phyloP scores from a whole-genome alignment of 2,113 vertebrate species.

The Microtus oregoni region DNA sequence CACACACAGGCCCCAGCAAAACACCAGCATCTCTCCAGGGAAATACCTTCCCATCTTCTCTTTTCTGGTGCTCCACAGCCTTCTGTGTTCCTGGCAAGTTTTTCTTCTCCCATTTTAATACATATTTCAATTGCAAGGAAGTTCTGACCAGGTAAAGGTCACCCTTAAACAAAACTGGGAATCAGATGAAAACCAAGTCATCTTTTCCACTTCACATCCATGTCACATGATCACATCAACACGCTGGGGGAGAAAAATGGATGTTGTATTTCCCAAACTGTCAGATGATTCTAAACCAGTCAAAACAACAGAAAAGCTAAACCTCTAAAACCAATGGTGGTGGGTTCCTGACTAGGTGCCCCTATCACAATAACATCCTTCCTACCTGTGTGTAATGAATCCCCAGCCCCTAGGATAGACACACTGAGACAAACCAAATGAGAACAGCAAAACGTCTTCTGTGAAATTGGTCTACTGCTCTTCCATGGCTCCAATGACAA shows the following conservation, averaged over 20 bases:
- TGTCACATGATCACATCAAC: conserved; percentile 57
- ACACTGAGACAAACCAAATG: neutral
- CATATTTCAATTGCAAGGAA: neutral
- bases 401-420: neutral
- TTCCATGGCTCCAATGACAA: neutral
- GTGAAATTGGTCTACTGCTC: neutral
- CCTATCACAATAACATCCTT: neutral
- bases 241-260: neutral
- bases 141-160: conserved; percentile 33
- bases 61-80: neutral
- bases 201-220: conserved; percentile 14
- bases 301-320: conserved; percentile 2
- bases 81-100: neutral
- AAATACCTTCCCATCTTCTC: neutral
- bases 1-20: neutral
- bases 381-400: neutral
- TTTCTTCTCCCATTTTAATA: neutral
- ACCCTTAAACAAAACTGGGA: conserved; percentile 27
- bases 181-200: conserved; percentile 24
- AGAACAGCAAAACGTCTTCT: conserved; percentile 22
- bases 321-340: conserved; percentile 30
- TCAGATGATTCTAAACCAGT: conserved; percentile 54
- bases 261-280: conserved; percentile 39
- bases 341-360: conserved; percentile 1
- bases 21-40: neutral